Conservation (phyloP, 2,113 vertebrate species). For the Gadus chalcogrammus region DNA sequence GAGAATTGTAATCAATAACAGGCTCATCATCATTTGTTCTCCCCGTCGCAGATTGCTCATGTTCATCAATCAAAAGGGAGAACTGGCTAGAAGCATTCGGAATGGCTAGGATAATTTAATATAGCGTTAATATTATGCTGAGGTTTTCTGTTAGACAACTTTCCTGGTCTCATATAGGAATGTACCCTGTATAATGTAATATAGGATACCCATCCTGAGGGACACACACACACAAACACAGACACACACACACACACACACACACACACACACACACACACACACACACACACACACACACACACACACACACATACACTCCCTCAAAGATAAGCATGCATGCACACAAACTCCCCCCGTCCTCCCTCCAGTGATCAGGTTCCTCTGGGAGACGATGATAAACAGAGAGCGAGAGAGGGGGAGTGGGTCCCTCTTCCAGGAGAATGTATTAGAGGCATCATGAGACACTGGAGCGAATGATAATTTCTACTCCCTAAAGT, state of each 20-base stretch:
- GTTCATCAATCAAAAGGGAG: background rate
- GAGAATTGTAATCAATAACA: background rate
- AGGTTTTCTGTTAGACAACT: constrained; percentile 11
- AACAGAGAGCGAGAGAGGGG: constrained; percentile 8
- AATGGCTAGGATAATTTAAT: background rate
- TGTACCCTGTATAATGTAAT: constrained; percentile 31
- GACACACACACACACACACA: constrained; percentile 4
- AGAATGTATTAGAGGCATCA: no score
- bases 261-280: background rate
- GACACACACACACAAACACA: background rate
- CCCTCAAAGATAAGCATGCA: background rate
- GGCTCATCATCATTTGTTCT: no score
- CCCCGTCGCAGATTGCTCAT: no score
- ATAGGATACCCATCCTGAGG: constrained; percentile 31
- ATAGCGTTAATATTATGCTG: background rate
- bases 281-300: constrained; percentile 4
- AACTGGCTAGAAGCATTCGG: background rate
- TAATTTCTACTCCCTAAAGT: no score
- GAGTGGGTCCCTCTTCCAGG: background rate
- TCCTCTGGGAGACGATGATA: constrained; percentile 58
- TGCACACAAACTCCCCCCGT: constrained; percentile 31
- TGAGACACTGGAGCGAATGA: no score
- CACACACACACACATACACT: constrained; percentile 18
- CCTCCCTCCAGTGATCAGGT: constrained; percentile 48
- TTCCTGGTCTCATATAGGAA: constrained; percentile 15